These are phyloP conservation scores for Spheniscus humboldti DNA, from an alignment of 2,797 vertebrate genomes.

Conservation along the genomic window DNA sequence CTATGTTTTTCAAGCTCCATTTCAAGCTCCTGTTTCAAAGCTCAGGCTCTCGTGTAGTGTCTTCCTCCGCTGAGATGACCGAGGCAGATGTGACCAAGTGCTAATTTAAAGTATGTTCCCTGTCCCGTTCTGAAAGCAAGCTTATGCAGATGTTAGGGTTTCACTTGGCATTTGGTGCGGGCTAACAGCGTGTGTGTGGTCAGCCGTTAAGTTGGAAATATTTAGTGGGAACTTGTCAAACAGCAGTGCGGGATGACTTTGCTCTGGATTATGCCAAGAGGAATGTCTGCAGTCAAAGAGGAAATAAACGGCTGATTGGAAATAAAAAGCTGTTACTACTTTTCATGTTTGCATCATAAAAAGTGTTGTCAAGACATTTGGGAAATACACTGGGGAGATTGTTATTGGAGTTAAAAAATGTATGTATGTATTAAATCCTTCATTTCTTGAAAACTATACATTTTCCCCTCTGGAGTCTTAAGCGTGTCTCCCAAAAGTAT, in stretches of 20 bases:
- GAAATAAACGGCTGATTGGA: background rate
- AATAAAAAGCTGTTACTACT: background rate
- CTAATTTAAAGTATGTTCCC: background rate
- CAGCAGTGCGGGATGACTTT: background rate
- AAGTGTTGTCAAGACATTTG: background rate
- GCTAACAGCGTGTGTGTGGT: rapidly evolving
- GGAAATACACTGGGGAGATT: background rate
- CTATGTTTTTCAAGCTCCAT: background rate
- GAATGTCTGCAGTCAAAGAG: background rate
- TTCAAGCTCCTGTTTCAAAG: background rate
- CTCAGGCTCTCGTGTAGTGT: background rate
- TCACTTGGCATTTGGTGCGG: background rate
- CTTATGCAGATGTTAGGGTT: background rate
- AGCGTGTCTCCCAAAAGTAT: rapidly evolving
- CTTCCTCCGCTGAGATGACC: rapidly evolving
- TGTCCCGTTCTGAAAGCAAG: background rate
- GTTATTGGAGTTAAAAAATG: background rate
- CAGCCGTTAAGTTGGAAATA: rapidly evolving
- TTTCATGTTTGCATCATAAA: background rate
- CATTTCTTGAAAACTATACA: background rate
- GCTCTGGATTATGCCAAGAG: background rate
- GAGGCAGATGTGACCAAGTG: background rate
- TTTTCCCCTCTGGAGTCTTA: background rate
- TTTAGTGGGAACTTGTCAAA: background rate
- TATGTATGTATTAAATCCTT: background rate